A percentile compares a stretch with the other conserved stretches of the same genome.
These are phyloP conservation scores for Chelmon rostratus DNA, from an alignment of 2,797 vertebrate genomes.

Conservation along the genomic window DNA sequence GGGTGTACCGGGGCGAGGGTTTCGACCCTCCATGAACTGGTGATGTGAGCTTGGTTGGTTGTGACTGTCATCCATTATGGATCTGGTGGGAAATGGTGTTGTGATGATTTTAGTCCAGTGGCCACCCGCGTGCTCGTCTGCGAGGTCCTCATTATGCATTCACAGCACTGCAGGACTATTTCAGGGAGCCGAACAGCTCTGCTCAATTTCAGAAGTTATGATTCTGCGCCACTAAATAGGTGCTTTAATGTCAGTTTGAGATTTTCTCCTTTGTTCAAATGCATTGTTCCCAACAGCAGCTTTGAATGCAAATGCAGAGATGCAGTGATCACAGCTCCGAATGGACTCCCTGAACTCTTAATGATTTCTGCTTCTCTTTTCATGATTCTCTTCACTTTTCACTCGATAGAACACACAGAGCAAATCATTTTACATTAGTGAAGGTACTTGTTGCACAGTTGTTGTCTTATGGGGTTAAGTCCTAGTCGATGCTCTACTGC, in stretches of 20 bases:
- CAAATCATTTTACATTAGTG: not conserved
- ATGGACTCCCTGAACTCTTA: not conserved
- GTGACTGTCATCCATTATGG: constrained; percentile 62
- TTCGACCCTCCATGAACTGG: constrained; percentile 58
- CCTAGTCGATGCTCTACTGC: not conserved
- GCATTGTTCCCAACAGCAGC: not conserved
- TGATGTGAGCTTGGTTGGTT: constrained; percentile 53
- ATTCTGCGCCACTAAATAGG: constrained; percentile 18
- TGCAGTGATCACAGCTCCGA: not conserved
- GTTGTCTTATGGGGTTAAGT: not conserved
- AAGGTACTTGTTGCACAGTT: too few relatives aligned
- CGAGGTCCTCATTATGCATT: constrained; percentile 50
- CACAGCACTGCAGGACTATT: constrained; percentile 38
- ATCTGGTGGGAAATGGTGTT: constrained; percentile 45
- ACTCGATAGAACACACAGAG: not conserved
- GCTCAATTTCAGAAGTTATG: constrained; percentile 31
- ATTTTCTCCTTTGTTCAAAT: not conserved
- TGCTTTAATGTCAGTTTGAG: not conserved
- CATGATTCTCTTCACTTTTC: not conserved
- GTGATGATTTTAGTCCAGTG: constrained; percentile 51
- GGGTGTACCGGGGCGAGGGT: constrained; percentile 29
- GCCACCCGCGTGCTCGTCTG: not conserved
- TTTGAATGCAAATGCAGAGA: not conserved
- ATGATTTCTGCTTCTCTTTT: not conserved
- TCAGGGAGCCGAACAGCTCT: constrained; percentile 9